Conservation (phyloP, 2,888 invertebrate species). For the Trypoxylon attenuatum region DNA sequence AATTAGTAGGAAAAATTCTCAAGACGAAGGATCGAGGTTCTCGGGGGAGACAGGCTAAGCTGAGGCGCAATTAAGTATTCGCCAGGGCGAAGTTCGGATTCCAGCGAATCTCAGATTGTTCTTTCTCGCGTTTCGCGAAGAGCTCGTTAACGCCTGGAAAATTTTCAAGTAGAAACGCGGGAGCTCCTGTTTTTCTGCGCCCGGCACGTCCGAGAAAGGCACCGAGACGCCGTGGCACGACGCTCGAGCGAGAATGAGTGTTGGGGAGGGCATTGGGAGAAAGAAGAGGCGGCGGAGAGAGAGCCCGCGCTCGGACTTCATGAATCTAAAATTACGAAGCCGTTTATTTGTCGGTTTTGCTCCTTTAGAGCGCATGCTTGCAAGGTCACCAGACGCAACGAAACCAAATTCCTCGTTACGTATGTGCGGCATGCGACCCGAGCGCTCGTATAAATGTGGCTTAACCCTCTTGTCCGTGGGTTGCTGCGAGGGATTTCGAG, state of each 20-base stretch:
- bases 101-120: no score
- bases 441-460: slow-evolving; percentile 11
- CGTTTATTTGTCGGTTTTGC: slow-evolving; percentile 43
- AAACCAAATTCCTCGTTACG: slow-evolving; percentile 47
- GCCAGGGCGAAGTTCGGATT: no score
- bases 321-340: slow-evolving; percentile 44
- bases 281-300: not conserved
- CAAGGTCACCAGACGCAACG: slow-evolving; percentile 44
- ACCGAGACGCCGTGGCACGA: not conserved
- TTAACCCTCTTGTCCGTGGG: no score
- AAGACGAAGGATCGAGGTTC: no score
- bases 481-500: no score
- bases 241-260: not conserved
- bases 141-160: slow-evolving; percentile 2
- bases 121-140: not conserved
- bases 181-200: not conserved
- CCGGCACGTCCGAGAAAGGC: no score
- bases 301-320: slow-evolving; percentile 25
- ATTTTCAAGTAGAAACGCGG: slow-evolving; percentile 2
- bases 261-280: not conserved
- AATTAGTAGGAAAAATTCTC: no score
- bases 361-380: slow-evolving; percentile 29
- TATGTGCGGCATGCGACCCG: slow-evolving; percentile 34
- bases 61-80: no score
- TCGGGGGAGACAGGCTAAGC: no score